Base-by-base conservation (phyloP, 2,888 invertebrate genomes). In the Zaprionus obscuricornis region DNA sequence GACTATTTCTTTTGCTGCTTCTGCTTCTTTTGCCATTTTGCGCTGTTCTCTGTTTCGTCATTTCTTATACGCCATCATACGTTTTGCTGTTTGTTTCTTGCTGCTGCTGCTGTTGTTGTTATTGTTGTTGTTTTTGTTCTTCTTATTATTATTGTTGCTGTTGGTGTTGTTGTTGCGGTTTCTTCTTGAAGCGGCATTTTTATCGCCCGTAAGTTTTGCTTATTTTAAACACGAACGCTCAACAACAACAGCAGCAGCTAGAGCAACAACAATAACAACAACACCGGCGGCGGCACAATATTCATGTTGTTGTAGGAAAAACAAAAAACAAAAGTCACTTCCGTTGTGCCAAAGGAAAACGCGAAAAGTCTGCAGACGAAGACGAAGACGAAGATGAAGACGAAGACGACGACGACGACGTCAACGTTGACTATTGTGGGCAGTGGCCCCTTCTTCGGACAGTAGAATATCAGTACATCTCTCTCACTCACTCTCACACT, bases 311-410 rank as follows among this genome's bases (percentile, higher is more conserved):
- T 64, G 50, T 37, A 55, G 59, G 60, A 49, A 54, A 39, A 39
- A 22, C 11, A 87, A 87, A 86, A 88, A 87, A 77, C 74, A 76
- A 87, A 70, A 87, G 86, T 87, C 87, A 88, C 88, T 88, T 88
- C 88, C 88, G 88, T 72, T 70, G 68, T 58, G 65, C 66, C 63
- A 73, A 76, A 73, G 77, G 67, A 77, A 81, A 78, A 75, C 75
- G 78, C 81, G 77, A 77, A 81, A 81, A 77, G 81, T 78, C 77
- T 77, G 70, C 75, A 69, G 56, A 72, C 62, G 34, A 34, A 69
- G 56, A 72, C 62, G 34, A 34, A 51, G 54, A 50, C 20, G 29
- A 13, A 17, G 29, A 29, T 18, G 26, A 17, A 18, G 26, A 22
- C 56, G 54, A 50, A 13, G 29, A 13, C 27, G 29, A 29, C 29